Conservation (phyloP, 2,888 invertebrate genomes). For the Epinotia ramella region DNA sequence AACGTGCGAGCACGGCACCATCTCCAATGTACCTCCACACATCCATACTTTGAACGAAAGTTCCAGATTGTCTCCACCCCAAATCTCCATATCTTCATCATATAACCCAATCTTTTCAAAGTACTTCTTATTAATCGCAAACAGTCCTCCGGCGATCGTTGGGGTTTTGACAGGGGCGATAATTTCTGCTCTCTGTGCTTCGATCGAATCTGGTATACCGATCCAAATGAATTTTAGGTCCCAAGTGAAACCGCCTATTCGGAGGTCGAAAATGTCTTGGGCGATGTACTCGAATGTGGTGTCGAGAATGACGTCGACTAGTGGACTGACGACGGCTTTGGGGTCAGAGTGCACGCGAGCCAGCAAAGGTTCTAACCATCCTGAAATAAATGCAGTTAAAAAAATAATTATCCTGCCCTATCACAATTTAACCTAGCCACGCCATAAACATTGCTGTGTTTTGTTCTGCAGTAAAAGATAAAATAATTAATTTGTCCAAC, state of each 20-base stretch:
- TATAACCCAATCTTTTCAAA: slow-evolving; percentile 97
- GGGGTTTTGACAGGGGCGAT: slow-evolving; percentile 96
- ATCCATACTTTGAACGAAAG: slow-evolving; percentile 99
- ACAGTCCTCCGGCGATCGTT: slow-evolving; percentile 98
- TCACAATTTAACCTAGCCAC: too few species aligned
- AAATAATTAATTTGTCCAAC: too few species aligned
- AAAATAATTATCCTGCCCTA: too few species aligned
- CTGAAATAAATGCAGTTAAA: slow-evolving; percentile 66
- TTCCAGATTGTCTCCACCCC: slow-evolving; percentile 99
- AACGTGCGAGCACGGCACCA: slow-evolving; percentile 99
- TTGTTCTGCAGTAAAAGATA: too few species aligned
- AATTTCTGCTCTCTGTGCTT: slow-evolving; percentile 89
- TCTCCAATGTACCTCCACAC: slow-evolving; percentile 98
- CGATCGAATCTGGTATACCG: slow-evolving; percentile 93
- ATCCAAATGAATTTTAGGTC: slow-evolving; percentile 98
- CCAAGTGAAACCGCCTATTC: slow-evolving; percentile 96
- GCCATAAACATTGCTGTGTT: too few species aligned
- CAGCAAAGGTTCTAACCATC: slow-evolving; percentile 96
- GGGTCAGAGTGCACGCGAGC: slow-evolving; percentile 91
- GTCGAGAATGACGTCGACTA: slow-evolving; percentile 96
- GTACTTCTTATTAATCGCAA: slow-evolving; percentile 95
- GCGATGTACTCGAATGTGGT: slow-evolving; percentile 94
- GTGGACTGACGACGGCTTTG: slow-evolving; percentile 94
- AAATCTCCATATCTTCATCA: slow-evolving; percentile 98
- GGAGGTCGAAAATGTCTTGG: slow-evolving; percentile 90